phyloP scores from a whole-genome alignment of 2,888 invertebrate species.

The Erebia aethiops region DNA sequence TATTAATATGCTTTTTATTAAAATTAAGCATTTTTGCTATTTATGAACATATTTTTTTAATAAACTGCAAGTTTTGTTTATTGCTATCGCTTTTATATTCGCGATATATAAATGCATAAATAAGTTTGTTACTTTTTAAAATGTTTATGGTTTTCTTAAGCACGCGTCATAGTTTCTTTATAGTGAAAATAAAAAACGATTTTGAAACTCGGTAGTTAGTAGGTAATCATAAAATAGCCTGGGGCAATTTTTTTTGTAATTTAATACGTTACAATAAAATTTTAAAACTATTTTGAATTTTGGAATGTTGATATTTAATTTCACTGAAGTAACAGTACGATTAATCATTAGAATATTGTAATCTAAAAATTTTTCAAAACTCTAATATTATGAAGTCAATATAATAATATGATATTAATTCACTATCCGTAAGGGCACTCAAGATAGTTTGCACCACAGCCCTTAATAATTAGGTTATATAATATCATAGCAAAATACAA shows the following conservation, averaged over 20 bases:
- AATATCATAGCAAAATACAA: constrained; percentile 38
- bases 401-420: constrained; percentile 39
- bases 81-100: constrained; percentile 1
- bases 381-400: not conserved
- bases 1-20: constrained; percentile 29
- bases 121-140: not conserved
- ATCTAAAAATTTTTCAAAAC: no score
- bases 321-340: no score
- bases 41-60: not conserved
- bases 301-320: no score
- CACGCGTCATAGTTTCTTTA: not conserved
- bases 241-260: no score
- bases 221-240: not conserved
- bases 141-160: not conserved
- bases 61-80: constrained; percentile 1
- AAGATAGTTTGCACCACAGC: constrained; percentile 56
- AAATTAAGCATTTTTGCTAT: constrained; percentile 39
- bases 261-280: no score
- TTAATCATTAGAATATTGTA: no score
- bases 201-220: not conserved
- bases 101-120: not conserved
- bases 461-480: constrained; percentile 54
- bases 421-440: constrained; percentile 56
- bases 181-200: not conserved
- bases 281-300: no score